These are phyloP conservation scores for Trematocara nigrifrons DNA, from an alignment of 2,113 vertebrate genomes.

Conservation along the genomic window DNA sequence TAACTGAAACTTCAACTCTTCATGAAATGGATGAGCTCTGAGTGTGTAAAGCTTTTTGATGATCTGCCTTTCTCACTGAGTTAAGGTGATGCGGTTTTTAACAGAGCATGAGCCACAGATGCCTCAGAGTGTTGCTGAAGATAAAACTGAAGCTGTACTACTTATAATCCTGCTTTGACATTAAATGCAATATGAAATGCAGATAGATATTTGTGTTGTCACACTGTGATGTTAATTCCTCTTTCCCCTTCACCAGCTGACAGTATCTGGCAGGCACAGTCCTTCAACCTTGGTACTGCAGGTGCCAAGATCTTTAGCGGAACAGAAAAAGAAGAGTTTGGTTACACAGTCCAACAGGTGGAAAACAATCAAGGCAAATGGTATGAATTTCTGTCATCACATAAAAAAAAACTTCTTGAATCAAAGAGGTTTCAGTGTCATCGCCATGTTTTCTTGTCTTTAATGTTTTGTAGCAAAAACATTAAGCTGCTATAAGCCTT, in stretches of 20 bases:
- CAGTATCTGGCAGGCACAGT: slow-evolving; percentile 64
- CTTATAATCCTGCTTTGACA: neutral
- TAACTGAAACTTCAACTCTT: neutral
- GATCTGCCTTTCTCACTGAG: neutral
- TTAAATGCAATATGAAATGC: neutral
- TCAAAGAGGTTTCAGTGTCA: accelerated
- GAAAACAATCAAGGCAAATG: slow-evolving; percentile 82
- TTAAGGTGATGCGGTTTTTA: neutral
- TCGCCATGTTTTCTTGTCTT: neutral
- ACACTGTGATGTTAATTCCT: neutral
- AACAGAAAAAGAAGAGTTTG: slow-evolving; percentile 79
- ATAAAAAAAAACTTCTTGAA: neutral
- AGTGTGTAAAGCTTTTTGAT: neutral
- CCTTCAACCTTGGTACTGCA: slow-evolving; percentile 83
- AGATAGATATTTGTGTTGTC: neutral
- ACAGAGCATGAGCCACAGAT: neutral
- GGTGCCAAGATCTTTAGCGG: slow-evolving; percentile 83
- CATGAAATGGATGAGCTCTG: neutral
- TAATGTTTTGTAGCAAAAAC: neutral
- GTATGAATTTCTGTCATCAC: slow-evolving; percentile 42
- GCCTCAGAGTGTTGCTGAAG: neutral
- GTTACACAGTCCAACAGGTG: slow-evolving; percentile 83
- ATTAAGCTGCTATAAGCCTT: neutral
- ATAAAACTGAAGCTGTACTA: neutral
- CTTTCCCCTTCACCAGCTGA: slow-evolving; percentile 23